Percentiles rank a stretch among this genome's conserved stretches.
These are phyloP conservation scores for Sebastes trivittatus DNA, from an alignment of 2,797 vertebrate genomes.

Conservation along the genomic window DNA sequence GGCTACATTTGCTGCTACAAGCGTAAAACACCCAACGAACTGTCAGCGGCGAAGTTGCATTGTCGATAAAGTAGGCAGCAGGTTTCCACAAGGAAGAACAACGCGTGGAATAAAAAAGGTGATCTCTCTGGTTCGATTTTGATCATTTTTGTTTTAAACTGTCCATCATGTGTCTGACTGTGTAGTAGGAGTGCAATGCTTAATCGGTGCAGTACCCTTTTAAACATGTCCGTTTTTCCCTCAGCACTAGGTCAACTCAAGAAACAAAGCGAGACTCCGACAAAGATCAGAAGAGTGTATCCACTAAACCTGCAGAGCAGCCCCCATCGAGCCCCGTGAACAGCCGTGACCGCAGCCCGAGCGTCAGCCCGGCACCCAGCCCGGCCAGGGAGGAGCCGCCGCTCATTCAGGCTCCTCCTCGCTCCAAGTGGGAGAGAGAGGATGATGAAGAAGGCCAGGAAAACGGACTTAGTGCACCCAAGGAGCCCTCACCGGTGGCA, in stretches of 20 bases:
- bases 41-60: neutral
- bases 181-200: neutral
- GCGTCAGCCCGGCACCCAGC: slow-evolving; percentile 31
- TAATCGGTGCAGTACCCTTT: neutral
- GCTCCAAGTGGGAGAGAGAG: slow-evolving; percentile 80
- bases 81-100: neutral
- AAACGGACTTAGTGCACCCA: slow-evolving; percentile 65
- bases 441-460: slow-evolving; percentile 76
- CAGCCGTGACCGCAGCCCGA: slow-evolving; percentile 34
- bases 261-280: slow-evolving; percentile 46
- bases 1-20: neutral
- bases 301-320: slow-evolving; percentile 43
- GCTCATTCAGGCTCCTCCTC: slow-evolving; percentile 76
- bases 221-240: neutral
- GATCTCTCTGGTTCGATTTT: neutral
- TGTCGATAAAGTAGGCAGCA: neutral
- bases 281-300: slow-evolving; percentile 48
- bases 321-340: slow-evolving; percentile 4
- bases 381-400: slow-evolving; percentile 56
- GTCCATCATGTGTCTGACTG: neutral
- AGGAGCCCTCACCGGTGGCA: slow-evolving; percentile 73
- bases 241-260: slow-evolving; percentile 49
- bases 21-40: neutral
- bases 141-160: neutral
- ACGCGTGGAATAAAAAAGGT: neutral